These are phyloP conservation scores for Macquaria ambigua DNA, from an alignment of 2,113 vertebrate species.

Conservation along the genomic window DNA sequence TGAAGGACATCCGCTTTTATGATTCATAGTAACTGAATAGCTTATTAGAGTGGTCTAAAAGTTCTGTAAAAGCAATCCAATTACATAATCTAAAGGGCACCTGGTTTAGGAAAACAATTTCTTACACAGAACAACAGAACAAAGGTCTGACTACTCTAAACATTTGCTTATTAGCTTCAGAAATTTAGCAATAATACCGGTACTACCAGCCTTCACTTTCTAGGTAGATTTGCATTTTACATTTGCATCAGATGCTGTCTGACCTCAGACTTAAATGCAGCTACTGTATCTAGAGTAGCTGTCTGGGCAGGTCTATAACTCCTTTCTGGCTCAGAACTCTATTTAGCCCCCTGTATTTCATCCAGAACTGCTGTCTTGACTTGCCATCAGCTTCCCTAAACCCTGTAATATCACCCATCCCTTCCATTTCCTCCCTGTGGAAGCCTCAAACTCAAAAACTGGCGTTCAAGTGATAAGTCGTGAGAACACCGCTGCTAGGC, in stretches of 20 bases:
- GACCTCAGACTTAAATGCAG: slow-evolving; percentile 24
- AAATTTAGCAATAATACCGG: slow-evolving; percentile 17
- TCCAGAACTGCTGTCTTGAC: slow-evolving; percentile 40
- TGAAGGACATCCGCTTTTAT: slow-evolving; percentile 65
- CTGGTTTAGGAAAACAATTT: slow-evolving; percentile 37
- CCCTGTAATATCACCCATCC: slow-evolving; percentile 16
- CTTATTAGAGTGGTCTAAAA: slow-evolving; percentile 52
- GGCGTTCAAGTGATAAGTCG: too few species aligned
- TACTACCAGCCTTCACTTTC: slow-evolving; percentile 3
- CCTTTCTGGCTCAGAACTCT: slow-evolving; percentile 7
- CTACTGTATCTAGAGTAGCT: slow-evolving; percentile 26
- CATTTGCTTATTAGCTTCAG: neutral
- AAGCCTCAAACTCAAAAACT: slow-evolving; percentile 9
- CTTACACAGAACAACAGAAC: slow-evolving; percentile 1
- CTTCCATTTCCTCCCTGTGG: slow-evolving; percentile 1
- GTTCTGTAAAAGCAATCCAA: slow-evolving; percentile 34
- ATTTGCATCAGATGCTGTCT: slow-evolving; percentile 39
- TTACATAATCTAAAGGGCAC: slow-evolving; percentile 53
- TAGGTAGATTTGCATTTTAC: slow-evolving; percentile 8
- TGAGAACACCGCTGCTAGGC: too few species aligned
- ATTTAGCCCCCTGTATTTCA: slow-evolving; percentile 45
- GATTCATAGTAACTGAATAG: slow-evolving; percentile 62
- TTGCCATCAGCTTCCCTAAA: slow-evolving; percentile 36
- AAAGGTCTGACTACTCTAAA: slow-evolving; percentile 9
- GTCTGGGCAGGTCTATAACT: slow-evolving; percentile 43